Base-by-base conservation (phyloP, 1,140 invertebrate genomes). In the Drosophila dunni region DNA sequence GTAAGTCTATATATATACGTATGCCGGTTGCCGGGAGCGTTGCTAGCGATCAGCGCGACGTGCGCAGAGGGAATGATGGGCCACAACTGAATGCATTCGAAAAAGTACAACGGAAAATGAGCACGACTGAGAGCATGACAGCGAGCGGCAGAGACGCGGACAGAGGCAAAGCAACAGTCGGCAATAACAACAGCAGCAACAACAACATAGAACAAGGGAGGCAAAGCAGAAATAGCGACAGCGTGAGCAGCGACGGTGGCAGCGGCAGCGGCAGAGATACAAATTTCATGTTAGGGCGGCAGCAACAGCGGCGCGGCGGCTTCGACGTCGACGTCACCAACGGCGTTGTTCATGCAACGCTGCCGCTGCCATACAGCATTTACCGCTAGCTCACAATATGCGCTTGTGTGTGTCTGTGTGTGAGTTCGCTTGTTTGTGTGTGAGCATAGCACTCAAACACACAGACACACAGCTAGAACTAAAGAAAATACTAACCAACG, bases 101-200 rank as follows among this genome's bases (percentile, higher is more conserved):
- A 78, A 78, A 88, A 88, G 75, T 89, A 88, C 85, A 89, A 78
- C 83, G 83, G 82, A 81, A 86, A 86, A 88, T 86, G 84, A 89
- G 84, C 85, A 78, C 84, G 69, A 64, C 24, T 40, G 50, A 66
- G 44, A 45, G 42, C 24, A 44, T 46, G 34, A 40, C n/a, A 56
- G 20, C 65, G 46, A 61, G 68, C 29, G 61, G 9, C 42, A 61
- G 33, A 58, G 75, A 40, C 51, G 62, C 51, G 57, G 48, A 36
- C 75, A 72, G 70, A 34, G 64, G 69, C 69, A 69, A 61, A 81
- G 82, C 72, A 62, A 57, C 80, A 74, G 70, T 34, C 71, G 36
- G 48, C 36, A 61, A 58, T 58, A 73, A 40, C 44, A 60, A 42
- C 9, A 63, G 13, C 60, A 62, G 33, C 48, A 34, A 33, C 44